Evolutionary conservation across 2,113 vertebrate species (phyloP), one percentile per base, ranked within the genome.

Genomic region (Charina bottae): DNA sequence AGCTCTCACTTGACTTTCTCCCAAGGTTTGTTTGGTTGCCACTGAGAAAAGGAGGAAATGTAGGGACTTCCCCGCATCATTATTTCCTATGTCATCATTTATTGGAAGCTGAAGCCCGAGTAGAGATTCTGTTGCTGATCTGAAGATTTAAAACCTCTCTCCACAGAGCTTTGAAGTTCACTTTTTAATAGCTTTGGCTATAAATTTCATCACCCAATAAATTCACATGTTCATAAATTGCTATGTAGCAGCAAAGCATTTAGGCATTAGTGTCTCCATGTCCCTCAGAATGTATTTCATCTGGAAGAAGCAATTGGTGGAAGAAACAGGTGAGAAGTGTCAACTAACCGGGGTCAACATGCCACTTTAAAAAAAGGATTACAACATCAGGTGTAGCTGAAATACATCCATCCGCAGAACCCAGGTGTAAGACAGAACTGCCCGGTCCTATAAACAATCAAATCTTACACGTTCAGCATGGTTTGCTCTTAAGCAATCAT

Each of bases 171-270:
- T 83, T 90, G 88, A 11, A 72, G 46, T 58, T 89, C 78, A 56
- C 49, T 55, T 37, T 0, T 2, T 92, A 89, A 88, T 78, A 87
- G 88, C 88, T 24, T 89, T 37, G 78, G 88, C 37, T 68, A 62
- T 91, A 89, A 92, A 92, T 93, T 64, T 55, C 90, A 37, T 28
- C 84, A 87, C 89, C 56, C 62, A 2, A 42, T 90, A 92, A 90
- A 90, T 42, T 91, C 90, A 53, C 92, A 93, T 1, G 1, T 53
- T 84, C 58, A 72, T 60, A 78, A 49, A 89, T 87, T 85, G 17
- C 0, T 89, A 49, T 91, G 78, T 89, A 89, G 90, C 78, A 93
- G 26, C 1, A 6, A 85, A 87, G 89, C 15, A 92, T 90, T 85
- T 0, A 4, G 59, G 59, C 84, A 68, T 13, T 1, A 9, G 55